Base-by-base conservation (phyloP, 64 coral and sea anemone genomes). In the Astreopora myriophthalma region DNA sequence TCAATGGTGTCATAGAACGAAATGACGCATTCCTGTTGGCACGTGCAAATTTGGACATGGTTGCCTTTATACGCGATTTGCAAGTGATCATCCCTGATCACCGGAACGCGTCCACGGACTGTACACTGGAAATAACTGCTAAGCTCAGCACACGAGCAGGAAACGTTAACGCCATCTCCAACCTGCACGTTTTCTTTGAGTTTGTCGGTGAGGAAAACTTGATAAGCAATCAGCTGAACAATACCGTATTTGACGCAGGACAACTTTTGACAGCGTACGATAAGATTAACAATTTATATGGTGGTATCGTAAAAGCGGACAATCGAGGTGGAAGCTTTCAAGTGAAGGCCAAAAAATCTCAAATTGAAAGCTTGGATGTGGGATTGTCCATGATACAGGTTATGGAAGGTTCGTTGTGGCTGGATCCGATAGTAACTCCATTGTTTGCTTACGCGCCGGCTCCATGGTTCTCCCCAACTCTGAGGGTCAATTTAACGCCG, bases 381-480 rank as follows among this genome's bases (percentile, higher is more conserved):
- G 93, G 93, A 10, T 1, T 94, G 14, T 68, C 86, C 8, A 61
- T 94, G 69, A 86, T 94, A 71, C 87, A 90, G 57, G 93, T 86
- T 52, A 90, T 66, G 8, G 27, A 72, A 24, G 66, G 58, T 71
- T 67, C 85, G 49, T 14, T 11, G 8, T 8, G 72, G 6, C 13
- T 16, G 26, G 46, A 46, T 1, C 48, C 24, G 28, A 26, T 64
- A 29, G 92, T 85, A 1, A 39, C 73, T 20, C 86, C 93, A 1
- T 20, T 90, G 9, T 94, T 90, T n/a, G 58, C 23, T 11, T 73
- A 34, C 26, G 2, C 87, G 1, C 51, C 36, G 14, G 1, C 37
- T 7, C 78, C 78, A 40, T 28, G 74, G 52, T 94, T 85, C 16
- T 1, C 38, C 6, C 6, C 71, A 26, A 1, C 51, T 48, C 3